Evolutionary conservation across 2,797 vertebrate species (phyloP).

Genomic region (Amblyopsis hoosieri): DNA sequence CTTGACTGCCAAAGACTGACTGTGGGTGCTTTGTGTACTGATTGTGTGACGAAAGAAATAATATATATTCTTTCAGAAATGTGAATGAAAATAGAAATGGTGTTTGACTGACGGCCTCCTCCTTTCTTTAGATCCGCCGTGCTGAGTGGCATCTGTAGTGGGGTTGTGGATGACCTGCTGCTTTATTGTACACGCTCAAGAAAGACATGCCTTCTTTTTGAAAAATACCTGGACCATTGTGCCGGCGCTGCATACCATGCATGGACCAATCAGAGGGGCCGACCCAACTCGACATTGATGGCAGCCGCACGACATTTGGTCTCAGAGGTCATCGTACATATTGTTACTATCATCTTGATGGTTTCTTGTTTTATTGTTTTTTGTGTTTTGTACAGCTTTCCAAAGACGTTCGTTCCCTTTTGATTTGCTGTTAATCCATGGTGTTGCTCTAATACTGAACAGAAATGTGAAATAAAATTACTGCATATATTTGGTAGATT

Average conservation of each 20-base stretch:
- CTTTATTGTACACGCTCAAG: constrained; percentile 73
- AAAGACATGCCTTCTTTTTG: constrained; percentile 66
- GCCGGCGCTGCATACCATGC: constrained; percentile 61
- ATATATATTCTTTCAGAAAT: constrained; percentile 51
- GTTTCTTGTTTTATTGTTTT: constrained; percentile 43
- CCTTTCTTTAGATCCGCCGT: constrained; percentile 80
- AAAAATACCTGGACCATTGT: constrained; percentile 78
- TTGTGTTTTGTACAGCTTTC: constrained; percentile 57
- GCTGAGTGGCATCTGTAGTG: constrained; percentile 70
- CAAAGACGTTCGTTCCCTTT: constrained; percentile 61
- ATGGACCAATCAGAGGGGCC: constrained; percentile 77
- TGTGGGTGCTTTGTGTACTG: constrained; percentile 9
- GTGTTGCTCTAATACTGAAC: constrained; percentile 51
- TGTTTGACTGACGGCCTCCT: constrained; percentile 72
- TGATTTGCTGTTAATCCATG: constrained; percentile 60
- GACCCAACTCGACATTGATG: constrained; percentile 58
- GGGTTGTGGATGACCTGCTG: constrained; percentile 73
- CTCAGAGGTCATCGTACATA: constrained; percentile 44
- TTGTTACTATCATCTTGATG: constrained; percentile 48
- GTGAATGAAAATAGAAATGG: constrained; percentile 44
- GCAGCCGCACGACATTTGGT: constrained; percentile 65
- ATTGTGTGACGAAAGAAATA: constrained; percentile 29
- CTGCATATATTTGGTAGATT: constrained; percentile 47
- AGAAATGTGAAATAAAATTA: constrained; percentile 73
- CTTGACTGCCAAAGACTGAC: constrained; percentile 19